Evolutionary conservation across 1,140 invertebrate genomes (phyloP).

Genomic region (Rhagoletis zephyria): DNA sequence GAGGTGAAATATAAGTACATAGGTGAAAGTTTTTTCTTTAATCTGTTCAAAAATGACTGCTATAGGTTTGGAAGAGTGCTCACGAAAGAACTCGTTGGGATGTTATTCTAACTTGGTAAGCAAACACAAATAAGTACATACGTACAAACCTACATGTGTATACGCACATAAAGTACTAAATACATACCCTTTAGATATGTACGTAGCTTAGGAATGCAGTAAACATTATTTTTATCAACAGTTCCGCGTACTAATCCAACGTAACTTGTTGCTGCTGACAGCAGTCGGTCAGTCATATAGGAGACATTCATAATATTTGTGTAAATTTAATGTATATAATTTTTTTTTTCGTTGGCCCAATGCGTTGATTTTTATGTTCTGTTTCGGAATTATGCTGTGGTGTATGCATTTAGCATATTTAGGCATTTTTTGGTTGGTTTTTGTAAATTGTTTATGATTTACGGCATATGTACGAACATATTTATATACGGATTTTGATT

Average conservation of each 20-base stretch:
- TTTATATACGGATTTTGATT: background rate
- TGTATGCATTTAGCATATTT: background rate
- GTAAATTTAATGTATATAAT: no score
- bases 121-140: background rate
- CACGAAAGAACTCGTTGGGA: no score
- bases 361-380: background rate
- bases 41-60: no score
- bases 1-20: no score
- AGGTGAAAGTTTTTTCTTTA: no score
- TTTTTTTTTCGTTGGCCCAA: no score
- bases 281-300: background rate
- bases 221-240: background rate
- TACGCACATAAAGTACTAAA: background rate
- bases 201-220: background rate
- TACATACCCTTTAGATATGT: background rate
- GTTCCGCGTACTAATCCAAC: background rate
- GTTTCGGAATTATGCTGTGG: background rate
- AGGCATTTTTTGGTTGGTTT: background rate
- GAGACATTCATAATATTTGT: background rate
- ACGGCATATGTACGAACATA: background rate
- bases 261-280: constrained; percentile 1
- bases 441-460: constrained; percentile 33
- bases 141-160: background rate
- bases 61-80: no score
- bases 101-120: background rate